Base-by-base conservation (phyloP, 1,140 invertebrate species). In the Acyrthosiphon pisum region DNA sequence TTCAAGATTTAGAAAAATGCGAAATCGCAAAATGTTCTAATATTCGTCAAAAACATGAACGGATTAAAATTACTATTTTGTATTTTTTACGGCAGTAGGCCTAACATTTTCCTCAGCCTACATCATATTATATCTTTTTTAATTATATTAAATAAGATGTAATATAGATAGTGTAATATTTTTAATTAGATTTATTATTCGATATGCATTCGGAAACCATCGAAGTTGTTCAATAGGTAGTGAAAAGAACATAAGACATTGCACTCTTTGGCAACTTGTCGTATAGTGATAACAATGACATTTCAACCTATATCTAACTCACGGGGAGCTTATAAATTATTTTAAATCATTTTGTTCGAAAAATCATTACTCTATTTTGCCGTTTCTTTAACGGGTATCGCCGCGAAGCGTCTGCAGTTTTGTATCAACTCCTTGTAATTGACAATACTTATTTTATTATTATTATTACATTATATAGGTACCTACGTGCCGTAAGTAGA, bases 361-460 rank as follows among this genome's bases (percentile, higher is more conserved):
- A 46, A 48, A 86, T 26, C 26, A 18, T 87, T 50, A 35, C 18
- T 18, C n/a, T 53, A 2, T 53, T 53, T 53, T 37, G 9, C 11
- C 11, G 48, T 26, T 2, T 14, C n/a, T 56, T 53, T 37, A 41
- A 37, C 7, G 20, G 87, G 35, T 88, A 56, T 89, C 35, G 1
- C 35, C 2, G n/a, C 14, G n/a, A 41, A 89, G 18, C 50, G 35
- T 23, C 9, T 35, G 37, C 23, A 23, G 18, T 87, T 48, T 87
- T 7, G 46, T 50, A 48, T 35, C 14, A 26, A 89, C 35, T 50
- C 60, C 9, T 90, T 68, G 23, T 68, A 90, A 60, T 68, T 46
- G 53, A 44, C 37, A 90, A 90, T 90, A 18, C 26, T 60, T 44
- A 89, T 37, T 89, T 53, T 56, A 44, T 87, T 48, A 48, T 53